These are phyloP conservation scores for Drosophila dives DNA, from an alignment of 2,888 invertebrate genomes.

Conservation along the genomic window DNA sequence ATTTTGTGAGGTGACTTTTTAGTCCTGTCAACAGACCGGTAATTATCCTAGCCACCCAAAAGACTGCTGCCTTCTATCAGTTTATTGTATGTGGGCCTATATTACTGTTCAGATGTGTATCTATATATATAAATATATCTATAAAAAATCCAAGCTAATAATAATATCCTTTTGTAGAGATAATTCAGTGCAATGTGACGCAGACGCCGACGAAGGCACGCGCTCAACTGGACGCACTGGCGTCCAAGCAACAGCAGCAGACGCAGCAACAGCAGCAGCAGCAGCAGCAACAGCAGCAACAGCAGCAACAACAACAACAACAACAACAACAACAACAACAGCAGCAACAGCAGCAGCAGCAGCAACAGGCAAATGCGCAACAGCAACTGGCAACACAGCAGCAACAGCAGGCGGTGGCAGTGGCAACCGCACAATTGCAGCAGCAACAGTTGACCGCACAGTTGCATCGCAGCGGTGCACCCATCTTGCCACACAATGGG, in stretches of 20 bases:
- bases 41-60: too few relatives aligned
- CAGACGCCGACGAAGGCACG: constrained; percentile 85
- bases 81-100: neutral
- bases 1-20: too few relatives aligned
- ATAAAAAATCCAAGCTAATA: neutral
- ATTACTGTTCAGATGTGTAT: neutral
- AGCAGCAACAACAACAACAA: constrained; percentile 60
- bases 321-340: constrained; percentile 54
- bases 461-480: constrained; percentile 79
- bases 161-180: constrained; percentile 71
- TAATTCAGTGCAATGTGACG: constrained; percentile 84
- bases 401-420: constrained; percentile 74
- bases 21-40: too few relatives aligned
- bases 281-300: constrained; percentile 50
- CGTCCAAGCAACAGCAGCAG: constrained; percentile 75
- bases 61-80: too few relatives aligned
- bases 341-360: constrained; percentile 58
- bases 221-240: constrained; percentile 86
- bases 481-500: constrained; percentile 88
- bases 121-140: neutral
- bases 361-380: constrained; percentile 60
- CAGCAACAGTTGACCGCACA: constrained; percentile 67
- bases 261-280: constrained; percentile 65
- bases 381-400: constrained; percentile 51
- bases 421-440: constrained; percentile 52